Base-by-base conservation (phyloP, 2,113 vertebrate genomes). In the Andinoacara biseriatus region DNA sequence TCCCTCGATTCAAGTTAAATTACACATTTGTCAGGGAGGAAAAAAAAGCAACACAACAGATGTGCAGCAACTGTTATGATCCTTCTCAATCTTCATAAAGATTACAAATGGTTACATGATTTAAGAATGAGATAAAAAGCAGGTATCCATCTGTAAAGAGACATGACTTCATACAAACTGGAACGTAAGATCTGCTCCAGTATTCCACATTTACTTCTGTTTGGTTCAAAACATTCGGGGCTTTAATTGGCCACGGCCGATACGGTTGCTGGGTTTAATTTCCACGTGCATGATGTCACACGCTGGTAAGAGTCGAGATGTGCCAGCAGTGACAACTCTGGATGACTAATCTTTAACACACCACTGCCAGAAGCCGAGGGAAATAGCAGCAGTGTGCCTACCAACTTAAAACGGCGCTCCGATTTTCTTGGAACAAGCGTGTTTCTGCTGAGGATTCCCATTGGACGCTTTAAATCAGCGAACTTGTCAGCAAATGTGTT, bases 241-340 rank as follows among this genome's bases (percentile, higher is more conserved):
- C 20, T 83, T 77, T 88, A 87, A 88, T 81, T 82, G 81, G 78
- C 79, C 57, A 35, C 52, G 57, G 83, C 77, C 35, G 81, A 87
- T 87, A 79, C 15, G 83, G 83, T 83, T 78, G 13, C 75, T 82
- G 85, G 82, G 58, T 87, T 91, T 88, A 49, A 91, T 88, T 92
- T 89, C 78, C 87, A 86, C 24, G 78, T 56, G 79, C 17, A 89
- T 94, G 90, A 94, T 87, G 90, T 94, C 89, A 93, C 90, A 54
- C 35, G 6, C 67, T 87, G 59, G 87, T 58, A 59, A 54, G 57
- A 83, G 69, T 40, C 1, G 18, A 83, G 80, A 69, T 59, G 63
- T 82, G 82, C 88, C 87, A 77, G 82, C 29, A 81, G 83, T 87
- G 84, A 90, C 91, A 63, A 59, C 72, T 69, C 65, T 3, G 40